Conservation (phyloP, 2,113 vertebrate genomes). For the Athene noctua region DNA sequence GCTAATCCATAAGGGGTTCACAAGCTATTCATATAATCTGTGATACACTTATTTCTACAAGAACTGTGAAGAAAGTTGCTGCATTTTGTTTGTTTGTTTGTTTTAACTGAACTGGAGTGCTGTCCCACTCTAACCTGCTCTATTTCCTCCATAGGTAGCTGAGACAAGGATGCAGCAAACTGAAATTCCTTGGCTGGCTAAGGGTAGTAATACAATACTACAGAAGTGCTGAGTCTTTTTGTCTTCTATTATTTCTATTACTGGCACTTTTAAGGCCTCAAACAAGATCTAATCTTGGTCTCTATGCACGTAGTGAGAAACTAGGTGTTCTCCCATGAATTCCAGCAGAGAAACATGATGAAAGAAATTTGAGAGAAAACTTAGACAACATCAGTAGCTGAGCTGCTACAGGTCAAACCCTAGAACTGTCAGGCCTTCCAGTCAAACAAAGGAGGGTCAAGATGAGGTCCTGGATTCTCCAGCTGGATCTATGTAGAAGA, state of each 20-base stretch:
- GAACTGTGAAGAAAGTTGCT: not conserved
- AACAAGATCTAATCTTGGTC: not conserved
- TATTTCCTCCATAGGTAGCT: not conserved
- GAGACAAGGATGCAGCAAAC: not conserved
- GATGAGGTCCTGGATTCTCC: not conserved
- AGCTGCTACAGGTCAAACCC: not conserved
- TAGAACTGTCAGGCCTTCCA: not conserved
- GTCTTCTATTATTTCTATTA: not conserved
- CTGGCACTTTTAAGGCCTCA: not conserved
- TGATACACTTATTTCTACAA: not conserved
- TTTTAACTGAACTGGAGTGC: not conserved
- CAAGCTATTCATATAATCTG: not conserved
- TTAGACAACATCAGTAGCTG: not conserved
- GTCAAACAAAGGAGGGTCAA: not conserved
- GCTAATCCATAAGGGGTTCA: not conserved
- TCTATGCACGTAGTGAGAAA: not conserved
- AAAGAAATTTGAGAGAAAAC: not conserved
- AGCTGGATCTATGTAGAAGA: not conserved
- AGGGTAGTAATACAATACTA: not conserved
- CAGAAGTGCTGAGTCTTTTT: not conserved
- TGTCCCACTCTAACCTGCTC: not conserved
- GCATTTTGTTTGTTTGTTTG: not conserved
- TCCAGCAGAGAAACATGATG: not conserved
- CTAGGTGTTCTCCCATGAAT: not conserved
- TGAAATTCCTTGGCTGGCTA: not conserved